phyloP scores from a whole-genome alignment of 2,797 vertebrate genomes.

The Myotis daubentonii region DNA sequence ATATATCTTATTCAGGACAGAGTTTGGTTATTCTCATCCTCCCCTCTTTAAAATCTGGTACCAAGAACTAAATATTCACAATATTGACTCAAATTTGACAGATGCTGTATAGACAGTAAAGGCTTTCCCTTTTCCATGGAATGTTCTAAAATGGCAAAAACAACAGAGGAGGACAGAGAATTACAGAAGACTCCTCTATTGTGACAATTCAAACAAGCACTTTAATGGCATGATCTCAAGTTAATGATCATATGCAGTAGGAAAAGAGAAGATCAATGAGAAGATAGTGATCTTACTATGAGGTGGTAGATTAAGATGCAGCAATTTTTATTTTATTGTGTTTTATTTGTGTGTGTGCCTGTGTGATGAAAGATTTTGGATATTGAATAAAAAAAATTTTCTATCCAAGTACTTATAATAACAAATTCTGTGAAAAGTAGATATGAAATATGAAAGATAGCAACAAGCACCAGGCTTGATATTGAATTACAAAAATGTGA shows the following conservation, averaged over 20 bases:
- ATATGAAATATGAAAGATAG: background rate
- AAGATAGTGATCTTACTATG: background rate
- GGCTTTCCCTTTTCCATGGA: background rate
- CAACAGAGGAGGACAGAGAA: background rate
- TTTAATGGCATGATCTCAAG: background rate
- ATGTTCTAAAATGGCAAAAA: background rate
- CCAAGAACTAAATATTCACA: background rate
- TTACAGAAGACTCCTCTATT: background rate
- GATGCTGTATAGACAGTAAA: background rate
- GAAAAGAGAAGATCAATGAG: background rate
- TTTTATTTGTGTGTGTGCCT: background rate
- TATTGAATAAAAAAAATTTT: background rate
- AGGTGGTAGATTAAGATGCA: background rate
- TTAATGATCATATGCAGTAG: background rate
- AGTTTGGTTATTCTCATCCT: background rate
- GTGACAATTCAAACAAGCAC: background rate
- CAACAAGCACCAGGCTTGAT: background rate
- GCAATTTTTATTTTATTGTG: background rate
- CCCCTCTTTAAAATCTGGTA: background rate
- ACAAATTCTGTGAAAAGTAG: background rate
- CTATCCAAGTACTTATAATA: background rate
- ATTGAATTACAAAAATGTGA: background rate
- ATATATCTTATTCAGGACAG: background rate
- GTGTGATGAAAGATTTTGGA: background rate
- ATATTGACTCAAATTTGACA: background rate